Evolutionary conservation across 2,113 vertebrate species (phyloP).

Genomic region (Heteronetta atricapilla): DNA sequence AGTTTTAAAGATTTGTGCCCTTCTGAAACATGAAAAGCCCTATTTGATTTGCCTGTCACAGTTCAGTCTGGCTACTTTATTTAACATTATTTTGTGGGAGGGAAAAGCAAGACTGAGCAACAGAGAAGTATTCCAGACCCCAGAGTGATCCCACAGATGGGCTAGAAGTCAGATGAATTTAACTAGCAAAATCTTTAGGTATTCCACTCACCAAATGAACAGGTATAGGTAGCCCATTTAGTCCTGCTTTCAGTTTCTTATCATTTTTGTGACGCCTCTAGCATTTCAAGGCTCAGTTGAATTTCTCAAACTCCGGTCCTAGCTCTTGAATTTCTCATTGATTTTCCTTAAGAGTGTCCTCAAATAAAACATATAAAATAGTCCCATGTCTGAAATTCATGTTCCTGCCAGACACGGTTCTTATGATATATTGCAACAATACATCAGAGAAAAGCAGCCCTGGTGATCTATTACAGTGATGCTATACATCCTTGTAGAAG

Average conservation of each 20-base stretch:
- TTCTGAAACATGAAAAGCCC: background rate
- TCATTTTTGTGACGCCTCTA: background rate
- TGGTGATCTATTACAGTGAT: constrained; percentile 39
- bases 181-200: background rate
- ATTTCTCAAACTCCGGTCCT: constrained; percentile 24
- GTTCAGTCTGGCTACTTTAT: background rate
- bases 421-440: constrained; percentile 70
- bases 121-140: background rate
- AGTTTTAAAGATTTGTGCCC: background rate
- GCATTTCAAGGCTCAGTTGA: constrained; percentile 6
- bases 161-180: background rate
- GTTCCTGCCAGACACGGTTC: constrained; percentile 52
- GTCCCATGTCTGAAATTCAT: constrained; percentile 53
- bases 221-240: background rate
- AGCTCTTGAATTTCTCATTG: constrained; percentile 47
- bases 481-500: constrained; percentile 11
- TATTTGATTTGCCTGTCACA: background rate
- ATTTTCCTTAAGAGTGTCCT: constrained; percentile 64
- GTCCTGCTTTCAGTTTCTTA: constrained; percentile 7
- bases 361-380: constrained; percentile 68
- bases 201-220: background rate
- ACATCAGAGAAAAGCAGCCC: constrained; percentile 59
- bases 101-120: background rate
- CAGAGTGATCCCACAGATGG: background rate
- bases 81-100: background rate